Evolutionary conservation across 2,113 vertebrate genomes (phyloP), one percentile per base, ranked within the genome.

Genomic region (Chascanopsetta lugubris): DNA sequence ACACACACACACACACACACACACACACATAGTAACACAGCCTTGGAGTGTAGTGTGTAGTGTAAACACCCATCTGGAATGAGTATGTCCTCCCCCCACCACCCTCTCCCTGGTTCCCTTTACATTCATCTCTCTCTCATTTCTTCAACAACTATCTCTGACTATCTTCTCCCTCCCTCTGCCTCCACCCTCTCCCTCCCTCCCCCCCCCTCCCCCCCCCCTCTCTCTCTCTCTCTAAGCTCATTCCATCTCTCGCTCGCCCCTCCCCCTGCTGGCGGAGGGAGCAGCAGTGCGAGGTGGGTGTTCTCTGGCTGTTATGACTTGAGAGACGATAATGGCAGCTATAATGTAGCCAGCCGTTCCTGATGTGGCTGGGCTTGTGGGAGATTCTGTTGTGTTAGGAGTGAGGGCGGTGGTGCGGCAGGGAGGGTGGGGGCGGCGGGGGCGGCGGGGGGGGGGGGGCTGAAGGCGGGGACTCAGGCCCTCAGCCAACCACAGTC

Each of bases 291-390:
- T 86, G n/a, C 93, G 91, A 92, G 91, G 93, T 94, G 94, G 94
- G 94, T 94, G 93, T 94, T 94, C 93, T 92, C 73, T 59, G 89
- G 90, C 92, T 94, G 93, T 94, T 94, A 92, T 94, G 93, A 93
- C 92, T 93, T 90, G 93, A 90, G 92, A 93, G 91, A 91, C 90
- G 92, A 92, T 93, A 93, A 93, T 93, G 92, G 93, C 90, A 91
- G 92, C 87, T 91, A 87, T 91, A 93, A 92, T 91, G 89, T 90
- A 92, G 92, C 90, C 91, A 90, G 91, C 88, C 88, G 88, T 90
- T 92, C 90, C 92, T 92, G 90, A 91, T 92, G 90, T 91, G 89
- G 85, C 89, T 77, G 85, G 77, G 80, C 85, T 89, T 89, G 90
- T 84, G 88, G 85, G 88, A 86, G 84, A 89, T 82, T 85, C 80